Evolutionary conservation across 2,797 vertebrate species (phyloP).

Genomic region (Streptopelia turtur): DNA sequence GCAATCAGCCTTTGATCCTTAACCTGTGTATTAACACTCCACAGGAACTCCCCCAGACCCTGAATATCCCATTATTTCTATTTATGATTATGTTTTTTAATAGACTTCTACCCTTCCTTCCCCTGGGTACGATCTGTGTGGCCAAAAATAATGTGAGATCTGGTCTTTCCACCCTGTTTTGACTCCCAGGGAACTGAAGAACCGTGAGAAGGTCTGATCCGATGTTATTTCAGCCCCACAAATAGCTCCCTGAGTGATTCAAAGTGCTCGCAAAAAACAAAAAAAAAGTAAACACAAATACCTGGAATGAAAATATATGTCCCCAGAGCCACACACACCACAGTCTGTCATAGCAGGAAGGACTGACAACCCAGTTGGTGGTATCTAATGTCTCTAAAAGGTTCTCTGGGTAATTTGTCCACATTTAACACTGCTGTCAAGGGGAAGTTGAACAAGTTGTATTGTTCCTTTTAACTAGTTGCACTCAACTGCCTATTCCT

Average conservation of each 20-base stretch:
- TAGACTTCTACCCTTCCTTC: conserved; percentile 7
- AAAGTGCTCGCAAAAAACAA: conserved; percentile 6
- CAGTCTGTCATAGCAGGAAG: not conserved
- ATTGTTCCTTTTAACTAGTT: not conserved
- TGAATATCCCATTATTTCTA: not conserved
- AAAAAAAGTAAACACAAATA: conserved; percentile 52
- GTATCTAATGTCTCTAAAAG: not conserved
- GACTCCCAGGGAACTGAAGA: conserved; percentile 48
- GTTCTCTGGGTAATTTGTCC: not conserved
- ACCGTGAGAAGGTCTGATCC: conserved; percentile 54
- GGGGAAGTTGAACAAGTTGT: not conserved
- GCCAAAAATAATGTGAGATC: conserved; percentile 5
- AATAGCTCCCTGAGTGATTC: conserved; percentile 30
- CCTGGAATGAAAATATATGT: conserved; percentile 57
- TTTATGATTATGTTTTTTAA: conserved; percentile 14
- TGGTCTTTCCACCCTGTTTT: conserved; percentile 24
- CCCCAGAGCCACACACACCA: not conserved
- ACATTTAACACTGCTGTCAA: not conserved
- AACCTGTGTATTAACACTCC: not conserved
- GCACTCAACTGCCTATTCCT: not conserved
- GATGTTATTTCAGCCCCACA: conserved; percentile 60
- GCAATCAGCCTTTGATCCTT: not conserved
- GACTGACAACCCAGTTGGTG: not conserved
- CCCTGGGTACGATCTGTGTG: conserved; percentile 28
- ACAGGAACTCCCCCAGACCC: not conserved